Conservation (phyloP, 2,888 invertebrate genomes). For the Panzeria rudis region DNA sequence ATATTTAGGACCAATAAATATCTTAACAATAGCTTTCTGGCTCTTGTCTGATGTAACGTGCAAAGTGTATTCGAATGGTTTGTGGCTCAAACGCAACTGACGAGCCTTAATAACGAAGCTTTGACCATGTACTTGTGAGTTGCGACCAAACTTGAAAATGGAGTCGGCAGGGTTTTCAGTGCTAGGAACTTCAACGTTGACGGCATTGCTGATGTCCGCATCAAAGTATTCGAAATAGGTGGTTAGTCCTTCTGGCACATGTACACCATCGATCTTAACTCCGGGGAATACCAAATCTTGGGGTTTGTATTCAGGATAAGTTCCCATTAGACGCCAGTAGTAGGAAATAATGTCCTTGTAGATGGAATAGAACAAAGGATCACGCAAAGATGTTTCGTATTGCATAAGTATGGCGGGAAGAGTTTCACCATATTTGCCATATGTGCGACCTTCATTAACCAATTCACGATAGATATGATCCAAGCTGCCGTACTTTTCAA, state of each 20-base stretch:
- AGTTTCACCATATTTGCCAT: constrained; percentile 77
- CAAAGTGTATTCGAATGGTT: constrained; percentile 86
- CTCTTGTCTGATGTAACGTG: constrained; percentile 86
- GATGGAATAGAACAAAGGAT: constrained; percentile 89
- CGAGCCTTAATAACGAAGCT: constrained; percentile 85
- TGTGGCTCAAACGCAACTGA: constrained; percentile 87
- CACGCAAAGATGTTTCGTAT: constrained; percentile 88
- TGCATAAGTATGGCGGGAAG: constrained; percentile 85
- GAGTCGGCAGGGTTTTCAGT: constrained; percentile 80
- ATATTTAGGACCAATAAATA: constrained; percentile 89
- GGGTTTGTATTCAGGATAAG: constrained; percentile 86
- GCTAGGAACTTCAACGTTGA: constrained; percentile 82
- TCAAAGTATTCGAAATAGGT: constrained; percentile 89
- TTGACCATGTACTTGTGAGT: constrained; percentile 78
- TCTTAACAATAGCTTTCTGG: constrained; percentile 86
- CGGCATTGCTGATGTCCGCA: constrained; percentile 85
- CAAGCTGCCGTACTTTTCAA: constrained; percentile 85
- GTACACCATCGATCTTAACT: constrained; percentile 86
- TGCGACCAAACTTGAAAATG: constrained; percentile 79
- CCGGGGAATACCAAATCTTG: constrained; percentile 87
- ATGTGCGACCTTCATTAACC: constrained; percentile 84
- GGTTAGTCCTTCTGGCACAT: constrained; percentile 86
- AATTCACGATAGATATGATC: constrained; percentile 85
- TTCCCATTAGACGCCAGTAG: constrained; percentile 86
- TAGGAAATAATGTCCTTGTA: constrained; percentile 86